phyloP scores from a whole-genome alignment of 2,797 vertebrate genomes.

The Remorina albescens region DNA sequence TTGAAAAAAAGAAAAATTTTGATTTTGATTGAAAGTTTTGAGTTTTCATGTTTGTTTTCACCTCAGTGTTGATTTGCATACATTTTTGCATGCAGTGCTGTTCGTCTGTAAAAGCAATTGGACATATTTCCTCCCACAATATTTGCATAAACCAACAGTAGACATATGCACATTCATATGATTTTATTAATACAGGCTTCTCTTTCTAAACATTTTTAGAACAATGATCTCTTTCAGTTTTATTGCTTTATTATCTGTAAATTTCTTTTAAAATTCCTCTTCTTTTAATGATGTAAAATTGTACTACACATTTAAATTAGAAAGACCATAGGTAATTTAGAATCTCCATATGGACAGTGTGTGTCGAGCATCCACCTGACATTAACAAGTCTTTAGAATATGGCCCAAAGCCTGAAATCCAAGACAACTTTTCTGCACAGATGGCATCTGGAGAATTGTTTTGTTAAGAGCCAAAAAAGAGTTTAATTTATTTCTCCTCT shows the following conservation, averaged over 20 bases:
- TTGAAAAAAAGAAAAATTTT: too few species aligned
- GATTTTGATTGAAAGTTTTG: too few species aligned
- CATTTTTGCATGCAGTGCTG: slow-evolving; percentile 69
- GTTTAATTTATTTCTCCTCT: too few species aligned
- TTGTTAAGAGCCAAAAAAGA: too few species aligned
- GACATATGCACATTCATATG: not conserved
- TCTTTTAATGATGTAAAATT: not conserved
- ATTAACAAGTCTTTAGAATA: too few species aligned
- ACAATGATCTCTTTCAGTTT: too few species aligned
- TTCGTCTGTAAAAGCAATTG: slow-evolving; percentile 39
- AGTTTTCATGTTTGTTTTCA: slow-evolving; percentile 32
- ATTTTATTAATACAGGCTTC: not conserved
- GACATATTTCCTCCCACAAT: slow-evolving; percentile 64
- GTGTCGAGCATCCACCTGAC: too few species aligned
- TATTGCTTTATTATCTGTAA: not conserved
- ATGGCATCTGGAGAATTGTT: too few species aligned
- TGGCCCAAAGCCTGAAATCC: too few species aligned
- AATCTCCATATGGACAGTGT: too few species aligned
- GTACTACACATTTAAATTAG: not conserved
- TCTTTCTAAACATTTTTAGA: not conserved
- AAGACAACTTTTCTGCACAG: too few species aligned
- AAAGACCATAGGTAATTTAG: not conserved
- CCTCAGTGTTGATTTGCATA: slow-evolving; percentile 68
- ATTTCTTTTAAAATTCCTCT: not conserved
- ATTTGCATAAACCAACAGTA: slow-evolving; percentile 69